Base-by-base conservation (phyloP, 1,140 invertebrate species). In the Centruroides sculpturatus region DNA sequence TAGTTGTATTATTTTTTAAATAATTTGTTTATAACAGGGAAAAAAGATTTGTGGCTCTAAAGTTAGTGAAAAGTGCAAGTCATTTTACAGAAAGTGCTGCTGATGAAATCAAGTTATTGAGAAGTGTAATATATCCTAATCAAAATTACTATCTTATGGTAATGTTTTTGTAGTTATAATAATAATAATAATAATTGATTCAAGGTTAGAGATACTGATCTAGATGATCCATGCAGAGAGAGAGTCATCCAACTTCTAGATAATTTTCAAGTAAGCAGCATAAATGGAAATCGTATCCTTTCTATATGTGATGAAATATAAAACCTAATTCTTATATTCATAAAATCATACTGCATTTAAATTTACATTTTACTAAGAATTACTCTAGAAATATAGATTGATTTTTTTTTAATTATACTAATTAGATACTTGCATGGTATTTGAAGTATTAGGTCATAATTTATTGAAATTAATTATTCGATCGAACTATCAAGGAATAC, bases 11-110 rank as follows among this genome's bases (percentile, higher is more conserved):
- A 41, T 6, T 8, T 41, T 41, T 8, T 6, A 41, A 41, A 41
- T 41, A 41, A 41, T 41, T 41, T 41, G 5, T 6, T 41, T 41
- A 5, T 41, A 8, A 41, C 8, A 36, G 23, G 51, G 8, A 36
- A 23, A 63, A 75, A 72, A 79, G 89, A 68, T 96, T 95, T 79
- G 92, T 96, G 63, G 93, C 93, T 55, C 79, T 98, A 64, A 98
- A 98, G 80, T 92, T 98, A 66, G 94, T 98, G 13, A 98, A 98
- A 77, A 95, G 92, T 66, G 92, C 92, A 49, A 84, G 87, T 61
- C 92, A 98, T 77, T 98, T 98, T 71, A 95, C 93, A 59, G 93
- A 98, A 77, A 96, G 94, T 41, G 95, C 94, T 55, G 75, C 95
- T 68, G 95, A 98, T 80, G 95, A 98, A 81, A 97, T 98, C 69